Conservation (phyloP, 2,797 vertebrate species). For the Gallinago solitaria region DNA sequence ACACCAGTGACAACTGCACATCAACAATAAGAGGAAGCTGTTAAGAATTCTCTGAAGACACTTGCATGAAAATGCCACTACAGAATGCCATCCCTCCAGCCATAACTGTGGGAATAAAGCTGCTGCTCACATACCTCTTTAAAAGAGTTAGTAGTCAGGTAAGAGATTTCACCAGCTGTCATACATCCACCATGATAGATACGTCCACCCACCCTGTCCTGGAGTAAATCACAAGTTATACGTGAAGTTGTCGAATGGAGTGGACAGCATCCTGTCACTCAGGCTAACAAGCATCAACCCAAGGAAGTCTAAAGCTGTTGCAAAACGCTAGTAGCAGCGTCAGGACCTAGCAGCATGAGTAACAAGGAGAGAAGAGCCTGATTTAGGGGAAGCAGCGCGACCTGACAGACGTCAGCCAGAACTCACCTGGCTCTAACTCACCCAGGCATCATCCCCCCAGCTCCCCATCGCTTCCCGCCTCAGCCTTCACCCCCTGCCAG, state of each 20-base stretch:
- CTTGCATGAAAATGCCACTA: background rate
- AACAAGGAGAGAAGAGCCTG: background rate
- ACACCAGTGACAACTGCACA: background rate
- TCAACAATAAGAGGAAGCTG: background rate
- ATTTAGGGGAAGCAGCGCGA: fast-evolving
- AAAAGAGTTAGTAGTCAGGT: background rate
- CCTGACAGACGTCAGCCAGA: background rate
- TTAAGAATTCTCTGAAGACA: background rate
- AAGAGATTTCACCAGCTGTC: background rate
- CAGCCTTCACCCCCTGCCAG: fast-evolving
- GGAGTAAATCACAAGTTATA: background rate
- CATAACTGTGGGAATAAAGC: background rate
- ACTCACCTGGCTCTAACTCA: background rate
- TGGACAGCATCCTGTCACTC: background rate
- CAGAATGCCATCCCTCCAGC: background rate
- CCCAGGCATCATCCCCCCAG: background rate
- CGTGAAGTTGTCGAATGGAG: background rate
- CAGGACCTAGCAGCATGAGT: fast-evolving
- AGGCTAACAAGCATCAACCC: background rate
- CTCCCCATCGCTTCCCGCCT: background rate
- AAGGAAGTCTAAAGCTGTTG: fast-evolving
- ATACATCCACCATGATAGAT: fast-evolving
- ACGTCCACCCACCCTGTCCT: fast-evolving
- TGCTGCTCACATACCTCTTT: background rate
- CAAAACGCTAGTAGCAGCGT: fast-evolving